Conservation (phyloP, 2,888 invertebrate genomes). For the Sicus ferrugineus region DNA sequence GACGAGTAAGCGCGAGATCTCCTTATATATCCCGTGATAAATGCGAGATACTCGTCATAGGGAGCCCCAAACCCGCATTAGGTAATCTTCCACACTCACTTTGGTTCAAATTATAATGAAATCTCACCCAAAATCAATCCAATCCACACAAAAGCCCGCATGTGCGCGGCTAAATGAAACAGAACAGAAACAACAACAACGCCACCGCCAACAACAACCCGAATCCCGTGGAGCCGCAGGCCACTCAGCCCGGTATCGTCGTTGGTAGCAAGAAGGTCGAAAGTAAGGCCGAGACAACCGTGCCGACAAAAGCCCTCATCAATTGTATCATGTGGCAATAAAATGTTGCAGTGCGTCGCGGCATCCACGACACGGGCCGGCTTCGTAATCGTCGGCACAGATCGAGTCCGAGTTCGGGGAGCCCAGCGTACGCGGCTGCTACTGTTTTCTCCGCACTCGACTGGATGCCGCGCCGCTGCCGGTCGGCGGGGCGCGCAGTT, state of each 20-base stretch:
- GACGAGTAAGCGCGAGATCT: too few relatives aligned
- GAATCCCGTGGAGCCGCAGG: conserved; percentile 33
- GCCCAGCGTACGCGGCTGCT: conserved; percentile 4
- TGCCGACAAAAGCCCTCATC: conserved; percentile 46
- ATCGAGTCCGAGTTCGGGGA: conserved; percentile 24
- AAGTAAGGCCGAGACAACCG: conserved; percentile 5
- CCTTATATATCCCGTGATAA: too few relatives aligned
- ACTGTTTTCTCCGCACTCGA: conserved; percentile 18
- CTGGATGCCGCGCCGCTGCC: background rate
- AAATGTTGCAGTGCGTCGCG: conserved; percentile 40
- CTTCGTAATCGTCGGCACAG: conserved; percentile 14
- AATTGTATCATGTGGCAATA: conserved; percentile 42
- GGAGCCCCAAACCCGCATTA: too few relatives aligned
- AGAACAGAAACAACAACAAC: conserved; percentile 36
- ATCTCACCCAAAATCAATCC: conserved; percentile 50
- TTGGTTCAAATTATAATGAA: background rate
- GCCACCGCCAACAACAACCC: conserved; percentile 45
- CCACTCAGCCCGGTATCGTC: too few relatives aligned
- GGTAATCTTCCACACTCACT: background rate
- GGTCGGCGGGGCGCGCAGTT: too few relatives aligned
- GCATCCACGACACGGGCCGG: background rate
- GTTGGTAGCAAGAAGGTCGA: background rate
- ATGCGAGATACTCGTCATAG: too few relatives aligned
- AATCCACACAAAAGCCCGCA: conserved; percentile 53
- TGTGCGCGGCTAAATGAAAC: conserved; percentile 41